Evolutionary conservation across 2,797 vertebrate species (phyloP).

Genomic region (Oreonectes daqikongensis): DNA sequence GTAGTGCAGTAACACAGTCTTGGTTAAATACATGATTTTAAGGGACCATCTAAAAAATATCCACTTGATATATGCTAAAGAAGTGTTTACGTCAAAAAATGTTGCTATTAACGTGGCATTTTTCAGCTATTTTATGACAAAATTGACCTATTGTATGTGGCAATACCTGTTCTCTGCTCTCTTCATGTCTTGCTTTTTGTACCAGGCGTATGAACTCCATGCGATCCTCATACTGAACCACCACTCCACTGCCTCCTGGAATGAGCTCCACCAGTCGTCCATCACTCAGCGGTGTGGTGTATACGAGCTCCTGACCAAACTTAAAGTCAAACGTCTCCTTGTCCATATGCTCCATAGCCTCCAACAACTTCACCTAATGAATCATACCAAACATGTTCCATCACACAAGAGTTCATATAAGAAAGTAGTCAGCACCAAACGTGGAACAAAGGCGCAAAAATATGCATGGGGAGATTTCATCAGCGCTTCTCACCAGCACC

Average conservation of each 20-base stretch:
- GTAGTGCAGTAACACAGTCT: slow-evolving; percentile 28
- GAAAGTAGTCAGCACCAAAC: not conserved
- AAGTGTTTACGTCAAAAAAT: not conserved
- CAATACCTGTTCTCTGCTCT: slow-evolving; percentile 91
- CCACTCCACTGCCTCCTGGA: slow-evolving; percentile 81
- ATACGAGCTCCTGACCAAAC: slow-evolving; percentile 93
- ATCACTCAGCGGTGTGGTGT: slow-evolving; percentile 91
- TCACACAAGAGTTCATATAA: not conserved
- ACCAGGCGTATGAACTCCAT: slow-evolving; percentile 87
- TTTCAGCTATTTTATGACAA: not conserved
- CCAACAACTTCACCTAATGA: slow-evolving; percentile 91
- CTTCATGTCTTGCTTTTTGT: slow-evolving; percentile 88
- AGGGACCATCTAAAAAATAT: not conserved
- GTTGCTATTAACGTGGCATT: not conserved
- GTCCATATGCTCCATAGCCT: slow-evolving; percentile 97
- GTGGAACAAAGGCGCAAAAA: not conserved
- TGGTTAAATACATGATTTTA: not conserved
- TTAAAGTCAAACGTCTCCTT: slow-evolving; percentile 93
- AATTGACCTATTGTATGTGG: not conserved
- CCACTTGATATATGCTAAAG: not conserved
- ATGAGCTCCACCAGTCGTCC: slow-evolving; percentile 88
- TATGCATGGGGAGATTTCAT: not conserved
- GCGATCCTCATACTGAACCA: slow-evolving; percentile 89
- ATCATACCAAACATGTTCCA: slow-evolving; percentile 9
- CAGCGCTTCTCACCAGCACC: slow-evolving; percentile 83